These are phyloP conservation scores for Tachysurus fulvidraco DNA, from an alignment of 2,113 vertebrate genomes.

Conservation along the genomic window DNA sequence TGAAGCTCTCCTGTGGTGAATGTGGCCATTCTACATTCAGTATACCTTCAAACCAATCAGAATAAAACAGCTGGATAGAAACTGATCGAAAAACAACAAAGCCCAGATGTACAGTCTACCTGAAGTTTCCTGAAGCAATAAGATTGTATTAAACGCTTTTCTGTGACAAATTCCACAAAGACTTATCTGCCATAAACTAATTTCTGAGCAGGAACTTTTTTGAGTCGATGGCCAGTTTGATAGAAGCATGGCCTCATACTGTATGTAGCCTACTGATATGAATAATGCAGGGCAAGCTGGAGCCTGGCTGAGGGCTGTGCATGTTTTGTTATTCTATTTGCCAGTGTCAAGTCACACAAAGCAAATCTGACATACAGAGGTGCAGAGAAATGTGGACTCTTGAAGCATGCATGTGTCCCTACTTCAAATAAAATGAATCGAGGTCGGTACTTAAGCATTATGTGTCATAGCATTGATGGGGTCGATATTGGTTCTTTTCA, in stretches of 20 bases:
- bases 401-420: neutral
- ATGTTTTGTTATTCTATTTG: conserved; percentile 26
- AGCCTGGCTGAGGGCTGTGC: conserved; percentile 10
- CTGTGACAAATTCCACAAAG: conserved; percentile 30
- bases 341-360: conserved; percentile 25
- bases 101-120: conserved; percentile 8
- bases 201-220: conserved; percentile 15
- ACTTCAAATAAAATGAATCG: neutral
- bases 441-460: neutral
- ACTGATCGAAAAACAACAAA: conserved; percentile 19
- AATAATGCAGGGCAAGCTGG: conserved; percentile 12
- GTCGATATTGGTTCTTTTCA: neutral
- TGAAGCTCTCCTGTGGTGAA: conserved; percentile 28
- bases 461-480: neutral
- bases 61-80: conserved; percentile 38
- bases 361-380: conserved; percentile 1
- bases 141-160: conserved; percentile 30
- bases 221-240: neutral
- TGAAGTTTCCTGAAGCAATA: conserved; percentile 18
- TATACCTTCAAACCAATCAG: conserved; percentile 30
- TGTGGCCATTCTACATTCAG: conserved; percentile 29
- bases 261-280: conserved; percentile 23
- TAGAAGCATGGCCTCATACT: neutral
- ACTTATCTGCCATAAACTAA: neutral
- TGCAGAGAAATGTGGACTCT: neutral